Evolutionary conservation across 2,888 invertebrate species (phyloP).

Genomic region (Pharmacophagus antenor): DNA sequence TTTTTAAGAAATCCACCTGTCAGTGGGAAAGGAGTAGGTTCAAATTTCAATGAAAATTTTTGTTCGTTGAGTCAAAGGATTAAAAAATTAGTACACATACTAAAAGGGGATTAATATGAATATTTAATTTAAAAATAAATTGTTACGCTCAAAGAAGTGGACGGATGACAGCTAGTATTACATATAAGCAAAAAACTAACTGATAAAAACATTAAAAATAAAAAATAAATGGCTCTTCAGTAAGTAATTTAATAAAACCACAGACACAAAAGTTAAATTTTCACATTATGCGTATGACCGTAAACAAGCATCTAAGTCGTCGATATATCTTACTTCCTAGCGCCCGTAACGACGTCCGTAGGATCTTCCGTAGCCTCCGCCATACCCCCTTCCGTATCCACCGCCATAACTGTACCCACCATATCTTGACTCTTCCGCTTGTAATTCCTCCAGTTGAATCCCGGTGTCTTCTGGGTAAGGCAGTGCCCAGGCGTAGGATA

Average conservation of each 20-base stretch:
- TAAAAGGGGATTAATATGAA: no score
- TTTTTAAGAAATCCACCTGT: no score
- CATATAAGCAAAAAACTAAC: no score
- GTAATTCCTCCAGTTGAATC: constrained; percentile 12
- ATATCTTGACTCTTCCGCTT: constrained; percentile 31
- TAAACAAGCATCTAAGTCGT: background rate
- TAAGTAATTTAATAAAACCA: background rate
- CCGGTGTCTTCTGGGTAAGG: constrained; percentile 38
- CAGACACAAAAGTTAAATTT: background rate
- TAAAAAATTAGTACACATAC: no score
- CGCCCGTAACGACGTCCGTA: constrained; percentile 16
- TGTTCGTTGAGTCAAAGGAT: no score
- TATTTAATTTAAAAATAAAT: no score
- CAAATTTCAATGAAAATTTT: no score
- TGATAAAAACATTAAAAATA: background rate
- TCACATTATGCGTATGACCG: background rate
- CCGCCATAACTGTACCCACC: constrained; percentile 23
- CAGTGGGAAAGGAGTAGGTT: no score
- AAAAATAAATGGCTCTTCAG: background rate
- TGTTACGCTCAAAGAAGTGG: no score
- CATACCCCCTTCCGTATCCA: constrained; percentile 19
- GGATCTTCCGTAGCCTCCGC: constrained; percentile 9
- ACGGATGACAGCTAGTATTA: no score
- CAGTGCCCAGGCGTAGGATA: constrained; percentile 49
- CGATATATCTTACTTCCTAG: background rate